These are phyloP conservation scores for Trachemys scripta DNA, from an alignment of 2,113 vertebrate genomes.

Conservation along the genomic window DNA sequence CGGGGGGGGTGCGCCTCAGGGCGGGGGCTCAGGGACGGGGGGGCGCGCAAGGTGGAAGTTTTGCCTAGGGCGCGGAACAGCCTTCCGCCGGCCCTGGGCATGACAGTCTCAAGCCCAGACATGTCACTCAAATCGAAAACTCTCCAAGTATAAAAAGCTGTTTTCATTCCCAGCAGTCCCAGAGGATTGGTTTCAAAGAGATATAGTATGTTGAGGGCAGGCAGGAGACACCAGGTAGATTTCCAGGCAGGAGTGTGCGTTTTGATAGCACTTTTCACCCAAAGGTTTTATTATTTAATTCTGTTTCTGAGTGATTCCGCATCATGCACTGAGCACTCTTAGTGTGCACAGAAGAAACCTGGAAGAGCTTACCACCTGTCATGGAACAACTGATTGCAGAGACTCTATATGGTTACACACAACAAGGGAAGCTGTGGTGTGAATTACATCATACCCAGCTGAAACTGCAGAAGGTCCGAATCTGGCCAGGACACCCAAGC, in stretches of 20 bases:
- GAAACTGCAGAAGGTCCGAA: background rate
- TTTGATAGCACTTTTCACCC: rapidly evolving
- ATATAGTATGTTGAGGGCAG: background rate
- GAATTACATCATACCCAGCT: rapidly evolving
- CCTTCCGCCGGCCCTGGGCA: background rate
- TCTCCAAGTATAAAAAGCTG: rapidly evolving
- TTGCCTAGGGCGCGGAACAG: too few relatives aligned
- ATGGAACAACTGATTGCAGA: background rate
- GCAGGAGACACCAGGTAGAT: rapidly evolving
- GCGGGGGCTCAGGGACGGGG: too few relatives aligned
- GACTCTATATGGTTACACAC: background rate
- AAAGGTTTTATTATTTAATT: background rate
- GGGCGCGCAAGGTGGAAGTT: too few relatives aligned
- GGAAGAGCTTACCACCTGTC: background rate
- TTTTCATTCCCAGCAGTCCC: rapidly evolving
- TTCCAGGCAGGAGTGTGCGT: background rate
- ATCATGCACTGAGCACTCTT: background rate
- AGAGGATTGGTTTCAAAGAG: rapidly evolving
- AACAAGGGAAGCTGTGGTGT: background rate
- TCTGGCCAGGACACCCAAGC: background rate
- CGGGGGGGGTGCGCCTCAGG: too few relatives aligned
- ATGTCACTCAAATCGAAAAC: rapidly evolving
- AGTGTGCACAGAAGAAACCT: background rate
- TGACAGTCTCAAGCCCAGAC: rapidly evolving
- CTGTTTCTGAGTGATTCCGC: background rate